phyloP scores from a whole-genome alignment of 2,888 invertebrate genomes.

The Caenorhabditis macrosperma region DNA sequence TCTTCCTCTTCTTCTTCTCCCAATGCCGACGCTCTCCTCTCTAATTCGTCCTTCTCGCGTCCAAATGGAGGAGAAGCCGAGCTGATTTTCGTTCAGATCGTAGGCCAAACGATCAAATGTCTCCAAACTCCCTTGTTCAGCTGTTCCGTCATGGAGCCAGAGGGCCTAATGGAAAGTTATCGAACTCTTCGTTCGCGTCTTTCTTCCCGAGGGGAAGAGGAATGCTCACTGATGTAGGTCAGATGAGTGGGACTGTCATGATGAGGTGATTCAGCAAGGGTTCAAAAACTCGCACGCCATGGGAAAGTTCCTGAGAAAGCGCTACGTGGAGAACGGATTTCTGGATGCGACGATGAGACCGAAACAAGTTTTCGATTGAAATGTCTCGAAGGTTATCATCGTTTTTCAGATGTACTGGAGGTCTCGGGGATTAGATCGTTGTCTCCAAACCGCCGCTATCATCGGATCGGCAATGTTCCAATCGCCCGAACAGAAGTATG shows the following conservation, averaged over 20 bases:
- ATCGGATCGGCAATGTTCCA: conserved; percentile 24
- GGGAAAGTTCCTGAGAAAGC: conserved; percentile 17
- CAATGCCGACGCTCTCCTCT: neutral
- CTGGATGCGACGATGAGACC: conserved; percentile 7
- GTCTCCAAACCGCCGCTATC: neutral
- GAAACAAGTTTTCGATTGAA: neutral
- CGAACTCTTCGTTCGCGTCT: neutral
- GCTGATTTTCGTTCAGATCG: conserved; percentile 14
- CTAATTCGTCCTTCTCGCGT: neutral
- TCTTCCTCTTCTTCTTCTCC: neutral
- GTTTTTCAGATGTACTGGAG: conserved; percentile 19
- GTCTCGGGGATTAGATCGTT: neutral
- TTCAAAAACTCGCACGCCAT: neutral
- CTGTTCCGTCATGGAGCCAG: conserved; percentile 38
- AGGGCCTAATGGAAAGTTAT: neutral
- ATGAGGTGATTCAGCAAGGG: conserved; percentile 4
- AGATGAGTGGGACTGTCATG: neutral
- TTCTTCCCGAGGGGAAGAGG: conserved; percentile 11
- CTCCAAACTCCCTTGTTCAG: neutral
- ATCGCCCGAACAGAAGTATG: neutral
- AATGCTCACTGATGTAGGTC: conserved; percentile 24
- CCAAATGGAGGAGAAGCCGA: neutral
- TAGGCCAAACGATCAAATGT: conserved; percentile 1
- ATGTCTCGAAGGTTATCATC: neutral
- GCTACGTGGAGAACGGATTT: conserved; percentile 36